Evolutionary conservation across 2,797 vertebrate genomes (phyloP), one percentile per base, ranked within the genome.

Genomic region (Chaetodon trifasciatus): DNA sequence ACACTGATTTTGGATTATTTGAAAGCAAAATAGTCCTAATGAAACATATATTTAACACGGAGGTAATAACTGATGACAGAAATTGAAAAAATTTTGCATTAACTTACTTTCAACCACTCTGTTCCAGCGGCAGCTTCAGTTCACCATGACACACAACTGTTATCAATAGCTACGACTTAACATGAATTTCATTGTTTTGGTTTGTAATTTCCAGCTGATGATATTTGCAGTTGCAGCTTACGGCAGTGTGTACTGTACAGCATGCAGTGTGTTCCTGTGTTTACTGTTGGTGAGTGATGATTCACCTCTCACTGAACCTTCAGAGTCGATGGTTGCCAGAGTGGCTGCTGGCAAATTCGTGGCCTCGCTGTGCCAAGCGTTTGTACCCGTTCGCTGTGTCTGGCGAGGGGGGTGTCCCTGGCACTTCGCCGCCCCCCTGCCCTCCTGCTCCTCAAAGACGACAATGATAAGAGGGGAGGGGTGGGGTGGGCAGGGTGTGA

Each of bases 271-370:
- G 83, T 74, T 56, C 61, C 44, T 69, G 78, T 77, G 81, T 81
- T 78, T 78, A 67, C 76, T 63, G 82, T 73, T 55, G 40, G 60
- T 87, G 87, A 89, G 85, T 82, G 88, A 89, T 88, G 80, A 88
- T 89, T 95, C 93, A 94, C 94, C 94, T 93, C 91, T 91, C 80
- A 68, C 82, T 95, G 93, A 95, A 95, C 95, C 92, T 89, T 86
- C 53, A 12, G 71, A 83, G 87, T 72, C 62, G 52, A 67, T 68
- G 64, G 69, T 72, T 92, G 92, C 92, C 92, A 94, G 80, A 86
- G 85, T 82, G 82, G 82, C 87, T 91, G 90, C 88, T 95, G 94
- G 94, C 92, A 89, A 78, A 78, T 81, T 11, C 19, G 37, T 55
- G 37, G 72, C 68, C 76, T 49, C 53, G 3, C 68, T 23, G 62